These are phyloP conservation scores for Styela plicata DNA, from an alignment of 23 tunicate genomes.

Conservation along the genomic window DNA sequence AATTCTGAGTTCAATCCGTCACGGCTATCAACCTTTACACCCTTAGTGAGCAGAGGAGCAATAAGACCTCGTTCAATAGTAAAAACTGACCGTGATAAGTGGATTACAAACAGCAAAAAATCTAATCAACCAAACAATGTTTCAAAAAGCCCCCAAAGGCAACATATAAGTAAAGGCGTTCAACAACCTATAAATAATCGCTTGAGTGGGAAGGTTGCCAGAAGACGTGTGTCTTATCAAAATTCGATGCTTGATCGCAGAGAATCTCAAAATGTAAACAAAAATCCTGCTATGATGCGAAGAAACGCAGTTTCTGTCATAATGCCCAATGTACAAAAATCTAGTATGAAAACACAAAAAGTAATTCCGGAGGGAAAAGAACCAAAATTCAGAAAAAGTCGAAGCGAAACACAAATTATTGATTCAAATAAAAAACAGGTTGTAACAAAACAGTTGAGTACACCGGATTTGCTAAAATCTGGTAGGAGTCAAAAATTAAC, in stretches of 20 bases:
- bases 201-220: not conserved
- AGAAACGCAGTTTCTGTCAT: not conserved
- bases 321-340: not conserved
- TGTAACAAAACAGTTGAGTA: not conserved
- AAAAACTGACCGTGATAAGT: not conserved
- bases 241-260: not conserved
- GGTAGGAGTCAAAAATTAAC: not conserved
- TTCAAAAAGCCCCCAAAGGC: not conserved
- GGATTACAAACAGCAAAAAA: not conserved
- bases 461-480: not conserved
- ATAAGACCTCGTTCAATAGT: not conserved
- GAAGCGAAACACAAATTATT: not conserved
- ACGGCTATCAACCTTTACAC: not conserved
- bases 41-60: not conserved
- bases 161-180: too few relatives aligned
- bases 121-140: not conserved
- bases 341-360: not conserved
- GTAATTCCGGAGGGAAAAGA: not conserved
- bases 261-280: not conserved
- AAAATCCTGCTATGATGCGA: not conserved
- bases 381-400: not conserved
- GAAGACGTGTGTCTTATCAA: not conserved
- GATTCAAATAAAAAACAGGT: not conserved
- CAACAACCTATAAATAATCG: not conserved
- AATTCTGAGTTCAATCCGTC: not conserved